Base-by-base conservation (phyloP, 2,888 invertebrate genomes). In the Euplagia quadripunctaria region DNA sequence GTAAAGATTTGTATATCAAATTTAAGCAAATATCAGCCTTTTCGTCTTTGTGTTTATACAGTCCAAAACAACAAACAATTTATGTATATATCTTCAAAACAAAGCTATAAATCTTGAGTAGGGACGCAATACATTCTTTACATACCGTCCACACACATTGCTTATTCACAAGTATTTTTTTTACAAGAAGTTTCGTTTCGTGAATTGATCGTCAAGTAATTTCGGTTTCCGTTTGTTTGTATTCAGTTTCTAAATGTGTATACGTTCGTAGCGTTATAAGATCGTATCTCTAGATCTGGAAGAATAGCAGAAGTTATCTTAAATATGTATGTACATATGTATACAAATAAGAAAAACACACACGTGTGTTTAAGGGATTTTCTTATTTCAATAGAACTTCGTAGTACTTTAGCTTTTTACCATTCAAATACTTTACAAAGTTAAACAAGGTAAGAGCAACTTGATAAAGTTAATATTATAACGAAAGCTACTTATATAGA, bases 101-200 rank as follows among this genome's bases (percentile, higher is more conserved):
- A 83, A 74, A 78, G 5, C 67, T 17, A 75, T 80, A 81, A 82
- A 81, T 83, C 76, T 72, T 66, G 51, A 61, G 61, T 61, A 74
- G 71, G 61, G 65, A 49, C 61, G 46, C 65, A 58, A 72, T 66
- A 70, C 74, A 73, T 68, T 71, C 73, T 64, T 73, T 4, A 68
- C 63, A 76, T 70, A 74, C 52, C 68, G 71, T 73, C 68, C 64
- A 41, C 61, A 64, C 51, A 64, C 66, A 55, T 80, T 58, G 72
- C 70, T 75, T 79, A 70, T 79, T 79, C 74, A 83, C 78, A 74
- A 76, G 46, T 64, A 46, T 58, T 69, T 69, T 58, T 61, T 58
- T 70, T 49, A 42, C 41, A 61, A 73, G 42, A 63, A 49, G 49
- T 41, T 67, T 17, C 43, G 12, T 71, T 61, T 64, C 20, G 43